A percentile compares a stretch with the other conserved stretches of the same genome.
These are phyloP conservation scores for Bolinopsis microptera DNA, from an alignment of 37 sponge, comb jelly and placozoan genomes.

Conservation along the genomic window DNA sequence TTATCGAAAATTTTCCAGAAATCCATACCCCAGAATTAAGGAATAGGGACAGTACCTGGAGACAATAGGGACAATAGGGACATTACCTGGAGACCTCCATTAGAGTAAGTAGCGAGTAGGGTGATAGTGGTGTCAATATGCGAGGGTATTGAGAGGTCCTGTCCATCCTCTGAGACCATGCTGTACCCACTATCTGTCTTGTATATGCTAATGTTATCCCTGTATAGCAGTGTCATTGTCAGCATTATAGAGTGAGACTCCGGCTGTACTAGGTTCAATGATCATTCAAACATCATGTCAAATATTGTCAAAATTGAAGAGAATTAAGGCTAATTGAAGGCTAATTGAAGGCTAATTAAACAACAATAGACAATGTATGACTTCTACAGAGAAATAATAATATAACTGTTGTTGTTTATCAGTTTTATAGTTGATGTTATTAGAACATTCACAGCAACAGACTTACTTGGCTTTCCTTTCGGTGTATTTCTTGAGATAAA, in stretches of 20 bases:
- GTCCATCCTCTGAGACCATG: constrained; percentile 8
- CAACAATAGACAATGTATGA: not conserved
- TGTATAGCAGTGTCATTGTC: no score
- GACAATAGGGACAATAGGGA: not conserved
- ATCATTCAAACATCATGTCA: no score
- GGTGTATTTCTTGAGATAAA: constrained; percentile 56
- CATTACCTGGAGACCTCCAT: constrained; percentile 49
- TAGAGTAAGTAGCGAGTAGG: constrained; percentile 42
- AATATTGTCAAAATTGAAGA: no score
- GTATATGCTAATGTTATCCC: constrained; percentile 20
- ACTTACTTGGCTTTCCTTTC: not conserved
- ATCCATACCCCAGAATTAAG: no score
- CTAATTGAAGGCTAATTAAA: not conserved
- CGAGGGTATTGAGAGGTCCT: not conserved
- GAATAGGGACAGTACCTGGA: not conserved
- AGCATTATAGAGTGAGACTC: no score
- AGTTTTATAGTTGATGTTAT: no score
- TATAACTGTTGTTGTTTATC: no score
- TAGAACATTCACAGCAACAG: no score
- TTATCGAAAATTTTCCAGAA: no score
- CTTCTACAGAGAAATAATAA: no score
- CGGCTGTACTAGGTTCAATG: no score
- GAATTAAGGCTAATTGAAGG: no score
- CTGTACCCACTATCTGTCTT: not conserved
- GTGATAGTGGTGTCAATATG: constrained; percentile 54